A percentile compares a stretch with the other conserved stretches of the same genome.
phyloP scores from a whole-genome alignment of 1,140 invertebrate genomes.

The Ctenoplectra terminalis region DNA sequence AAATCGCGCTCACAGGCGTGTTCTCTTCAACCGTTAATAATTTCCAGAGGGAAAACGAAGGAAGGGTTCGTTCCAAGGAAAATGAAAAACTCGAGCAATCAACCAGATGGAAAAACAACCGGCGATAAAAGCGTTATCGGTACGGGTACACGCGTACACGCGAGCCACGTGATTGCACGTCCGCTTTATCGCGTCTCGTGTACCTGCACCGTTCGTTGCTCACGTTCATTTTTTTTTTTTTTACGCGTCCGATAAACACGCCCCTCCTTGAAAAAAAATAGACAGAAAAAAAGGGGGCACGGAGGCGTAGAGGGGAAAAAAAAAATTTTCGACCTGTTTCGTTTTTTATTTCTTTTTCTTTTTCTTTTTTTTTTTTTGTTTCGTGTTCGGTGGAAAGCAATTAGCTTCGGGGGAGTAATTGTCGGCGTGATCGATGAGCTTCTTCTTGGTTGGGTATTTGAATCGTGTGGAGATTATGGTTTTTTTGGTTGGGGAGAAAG shows the following conservation, averaged over 20 bases:
- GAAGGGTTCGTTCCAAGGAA: not conserved
- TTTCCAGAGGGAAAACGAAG: too few relatives aligned
- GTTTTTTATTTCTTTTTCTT: not conserved
- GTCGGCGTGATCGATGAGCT: not conserved
- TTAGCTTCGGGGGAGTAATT: not conserved
- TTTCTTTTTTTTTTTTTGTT: not conserved
- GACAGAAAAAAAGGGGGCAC: not conserved
- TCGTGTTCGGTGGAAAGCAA: not conserved
- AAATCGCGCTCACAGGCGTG: not conserved
- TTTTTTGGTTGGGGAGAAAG: not conserved
- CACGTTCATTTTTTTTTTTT: not conserved
- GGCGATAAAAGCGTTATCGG: constrained; percentile 16
- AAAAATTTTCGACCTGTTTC: not conserved
- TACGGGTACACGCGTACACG: not conserved
- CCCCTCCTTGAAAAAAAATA: not conserved
- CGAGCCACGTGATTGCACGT: constrained; percentile 6
- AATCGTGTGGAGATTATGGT: not conserved
- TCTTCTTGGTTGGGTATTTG: not conserved
- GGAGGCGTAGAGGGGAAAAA: not conserved
- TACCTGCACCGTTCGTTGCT: not conserved
- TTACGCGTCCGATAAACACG: constrained; percentile 1
- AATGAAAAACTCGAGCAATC: not conserved
- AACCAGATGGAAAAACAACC: not conserved
- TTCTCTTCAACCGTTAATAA: not conserved
- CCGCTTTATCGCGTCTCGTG: constrained; percentile 8